These are phyloP conservation scores for Rapana venosa DNA, from an alignment of 2,888 invertebrate genomes.

Conservation along the genomic window DNA sequence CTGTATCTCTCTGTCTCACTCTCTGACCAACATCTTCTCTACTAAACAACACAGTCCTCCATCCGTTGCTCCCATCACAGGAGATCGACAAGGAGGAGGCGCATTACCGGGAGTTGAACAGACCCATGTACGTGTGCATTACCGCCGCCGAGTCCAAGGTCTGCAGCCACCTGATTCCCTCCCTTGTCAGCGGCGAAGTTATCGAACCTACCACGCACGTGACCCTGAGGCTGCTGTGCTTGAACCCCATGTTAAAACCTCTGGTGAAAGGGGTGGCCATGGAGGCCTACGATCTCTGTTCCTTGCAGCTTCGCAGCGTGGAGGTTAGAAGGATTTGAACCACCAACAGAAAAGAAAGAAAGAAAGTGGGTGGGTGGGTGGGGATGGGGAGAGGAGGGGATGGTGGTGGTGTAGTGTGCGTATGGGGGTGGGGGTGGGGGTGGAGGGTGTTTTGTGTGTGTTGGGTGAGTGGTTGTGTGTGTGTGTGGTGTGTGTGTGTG, in stretches of 20 bases:
- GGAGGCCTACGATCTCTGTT: not conserved
- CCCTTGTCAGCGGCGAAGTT: slow-evolving; percentile 65
- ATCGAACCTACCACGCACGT: not conserved
- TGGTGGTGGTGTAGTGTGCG: no score
- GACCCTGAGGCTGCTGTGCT: not conserved
- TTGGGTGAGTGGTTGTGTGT: no score
- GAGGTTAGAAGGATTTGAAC: not conserved
- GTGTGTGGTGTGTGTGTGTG: no score
- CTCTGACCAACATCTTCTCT: not conserved
- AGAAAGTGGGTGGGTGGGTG: not conserved
- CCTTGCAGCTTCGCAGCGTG: not conserved
- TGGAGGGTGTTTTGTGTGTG: no score
- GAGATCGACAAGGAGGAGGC: slow-evolving; percentile 69
- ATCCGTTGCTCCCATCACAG: not conserved
- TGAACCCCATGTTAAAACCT: not conserved
- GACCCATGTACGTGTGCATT: slow-evolving; percentile 73
- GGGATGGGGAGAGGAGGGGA: not conserved
- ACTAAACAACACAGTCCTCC: no score
- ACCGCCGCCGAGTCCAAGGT: slow-evolving; percentile 70
- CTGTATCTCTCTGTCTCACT: not conserved
- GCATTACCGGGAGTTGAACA: slow-evolving; percentile 58
- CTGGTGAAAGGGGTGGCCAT: not conserved
- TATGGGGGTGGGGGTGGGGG: no score
- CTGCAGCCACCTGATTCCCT: slow-evolving; percentile 56
- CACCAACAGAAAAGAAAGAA: no score